Evolutionary conservation across 2,888 invertebrate genomes (phyloP), one percentile per base, ranked within the genome.

Genomic region (Rhagophthalmus giganteus): DNA sequence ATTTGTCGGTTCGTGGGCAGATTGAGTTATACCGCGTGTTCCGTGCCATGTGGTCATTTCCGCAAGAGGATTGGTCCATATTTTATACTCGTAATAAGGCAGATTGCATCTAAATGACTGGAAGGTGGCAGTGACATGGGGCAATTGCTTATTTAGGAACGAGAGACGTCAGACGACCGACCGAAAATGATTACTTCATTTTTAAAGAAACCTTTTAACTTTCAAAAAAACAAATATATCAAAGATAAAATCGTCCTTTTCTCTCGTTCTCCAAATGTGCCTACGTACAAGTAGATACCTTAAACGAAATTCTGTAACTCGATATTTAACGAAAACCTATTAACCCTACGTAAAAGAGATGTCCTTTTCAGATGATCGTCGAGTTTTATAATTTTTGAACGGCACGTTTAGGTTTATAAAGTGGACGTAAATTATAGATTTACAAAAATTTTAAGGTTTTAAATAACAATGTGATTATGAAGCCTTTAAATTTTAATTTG

Each of bases 11-110:
- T 59, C 55, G 64, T 66, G 62, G 64, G 63, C 59, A 61, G 65
- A 70, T 69, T 69, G 65, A 69, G 68, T 67, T 65, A 67, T 67
- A 65, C 60, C 46, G 59, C 50, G 60, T 60, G 63, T 70, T 71
- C 62, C 71, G 71, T 71, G 70, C 62, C 54, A 49, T 34, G 61
- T 33, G 61, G 60, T 63, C 68, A 65, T 70, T 71, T 70, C 69
- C 71, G 66, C 61, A 63, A 55, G 57, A 58, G 55, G 59, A 60
- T 59, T 60, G 62, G 66, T 63, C 65, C 64, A 69, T 69, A 69
- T 70, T 70, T 68, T 68, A 69, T 64, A 51, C 59, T 57, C 55
- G 66, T 66, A 68, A 68, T 69, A 68, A 67, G 68, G 53, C 40
- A 60, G 69, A 70, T 70, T 68, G 60, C 57, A 71, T 69, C 69